These are phyloP conservation scores for Deroptyus accipitrinus DNA, from an alignment of 2,113 vertebrate species.

Conservation along the genomic window DNA sequence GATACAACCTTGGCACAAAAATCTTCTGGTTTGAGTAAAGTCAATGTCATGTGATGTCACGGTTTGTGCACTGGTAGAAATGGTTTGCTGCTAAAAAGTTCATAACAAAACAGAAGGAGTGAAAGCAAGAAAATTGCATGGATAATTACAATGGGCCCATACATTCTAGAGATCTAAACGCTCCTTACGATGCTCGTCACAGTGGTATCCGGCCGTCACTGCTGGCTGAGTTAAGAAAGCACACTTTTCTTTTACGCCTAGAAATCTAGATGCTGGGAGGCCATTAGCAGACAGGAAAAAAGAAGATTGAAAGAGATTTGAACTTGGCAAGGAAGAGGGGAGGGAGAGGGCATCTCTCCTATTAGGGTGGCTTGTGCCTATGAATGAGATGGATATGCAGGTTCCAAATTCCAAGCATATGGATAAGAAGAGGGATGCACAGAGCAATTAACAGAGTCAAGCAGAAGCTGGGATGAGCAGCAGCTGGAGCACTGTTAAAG, in stretches of 20 bases:
- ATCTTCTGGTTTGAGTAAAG: constrained; percentile 66
- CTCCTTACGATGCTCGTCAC: neutral
- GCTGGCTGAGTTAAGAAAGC: neutral
- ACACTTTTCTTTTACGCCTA: neutral
- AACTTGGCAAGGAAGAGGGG: neutral
- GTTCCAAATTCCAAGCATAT: constrained; percentile 53
- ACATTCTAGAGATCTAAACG: neutral
- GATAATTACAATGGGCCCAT: neutral
- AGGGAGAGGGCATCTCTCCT: neutral
- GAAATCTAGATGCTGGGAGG: neutral
- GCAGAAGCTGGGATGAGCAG: constrained; percentile 26
- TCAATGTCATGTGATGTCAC: constrained; percentile 54
- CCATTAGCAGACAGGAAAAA: constrained; percentile 3
- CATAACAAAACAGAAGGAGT: constrained; percentile 1
- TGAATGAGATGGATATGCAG: neutral
- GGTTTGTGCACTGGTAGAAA: constrained; percentile 53
- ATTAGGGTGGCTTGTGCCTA: neutral
- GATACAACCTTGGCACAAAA: constrained; percentile 64
- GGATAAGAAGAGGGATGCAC: constrained; percentile 42
- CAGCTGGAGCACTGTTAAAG: constrained; percentile 35
- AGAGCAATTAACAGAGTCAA: constrained; percentile 61
- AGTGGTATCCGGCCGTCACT: neutral
- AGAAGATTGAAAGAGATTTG: neutral
- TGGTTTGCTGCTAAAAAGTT: constrained; percentile 40
- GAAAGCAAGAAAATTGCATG: neutral